Evolutionary conservation across 2,797 vertebrate genomes (phyloP).

Genomic region (Acanthornis magna): DNA sequence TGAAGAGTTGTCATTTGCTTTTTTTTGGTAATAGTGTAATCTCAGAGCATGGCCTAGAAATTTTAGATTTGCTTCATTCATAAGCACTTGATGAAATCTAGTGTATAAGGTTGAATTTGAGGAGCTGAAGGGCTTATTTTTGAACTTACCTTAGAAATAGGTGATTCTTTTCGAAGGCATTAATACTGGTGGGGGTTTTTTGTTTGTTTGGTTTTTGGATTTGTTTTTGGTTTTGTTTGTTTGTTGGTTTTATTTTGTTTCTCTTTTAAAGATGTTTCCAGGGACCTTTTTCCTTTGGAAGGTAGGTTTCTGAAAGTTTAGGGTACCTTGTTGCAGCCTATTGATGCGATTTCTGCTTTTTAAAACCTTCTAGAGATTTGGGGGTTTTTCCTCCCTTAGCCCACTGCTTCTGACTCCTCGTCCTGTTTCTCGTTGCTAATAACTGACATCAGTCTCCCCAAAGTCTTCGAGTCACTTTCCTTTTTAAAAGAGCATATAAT

Average conservation of each 20-base stretch:
- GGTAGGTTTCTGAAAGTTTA: background rate
- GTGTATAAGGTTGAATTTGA: background rate
- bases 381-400: background rate
- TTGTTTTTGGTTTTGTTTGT: no score
- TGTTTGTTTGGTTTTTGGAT: no score
- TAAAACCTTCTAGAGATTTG: background rate
- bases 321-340: background rate
- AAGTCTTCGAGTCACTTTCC: background rate
- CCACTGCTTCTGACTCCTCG: background rate
- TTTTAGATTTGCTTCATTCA: background rate
- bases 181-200: background rate
- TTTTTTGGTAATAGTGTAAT: background rate
- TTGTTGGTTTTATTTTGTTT: no score
- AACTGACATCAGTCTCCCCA: background rate
- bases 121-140: background rate
- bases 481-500: background rate
- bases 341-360: background rate
- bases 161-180: background rate
- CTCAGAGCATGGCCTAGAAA: background rate
- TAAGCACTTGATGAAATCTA: background rate
- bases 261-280: background rate
- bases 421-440: background rate
- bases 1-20: background rate
- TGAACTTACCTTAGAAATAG: background rate
- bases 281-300: background rate